Base-by-base conservation (phyloP, 1,140 invertebrate genomes). In the Papilio aristodemus region DNA sequence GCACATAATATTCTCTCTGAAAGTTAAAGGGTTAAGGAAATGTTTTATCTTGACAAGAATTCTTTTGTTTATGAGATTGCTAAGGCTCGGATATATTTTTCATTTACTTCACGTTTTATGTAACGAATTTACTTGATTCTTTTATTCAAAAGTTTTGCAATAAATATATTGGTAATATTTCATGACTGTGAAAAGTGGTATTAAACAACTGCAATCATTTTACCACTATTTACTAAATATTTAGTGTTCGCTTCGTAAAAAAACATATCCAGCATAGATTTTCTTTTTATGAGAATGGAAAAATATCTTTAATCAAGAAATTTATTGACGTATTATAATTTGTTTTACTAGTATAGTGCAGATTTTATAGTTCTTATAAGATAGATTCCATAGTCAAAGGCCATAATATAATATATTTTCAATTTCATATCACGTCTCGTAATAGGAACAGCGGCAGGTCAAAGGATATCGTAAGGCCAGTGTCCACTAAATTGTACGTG, bases 401-500 rank as follows among this genome's bases (percentile, higher is more conserved):
- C 22, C 10, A 22, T 19, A 11, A 54, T 9, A 54, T n/a, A 54
- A 22, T 54, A 32, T 32, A 22, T 67, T 13, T 22, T 57, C 63
- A n/a, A n/a, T 70, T 54, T 59, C 37, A 27, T 57, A 67, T 75
- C 78, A 80, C 76, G 78, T 80, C 67, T 69, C 68, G 46, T 41
- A 57, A 46, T 59, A 67, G 9, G 2, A 43, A 60, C 46, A 69
- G 71, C 66, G 69, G 57, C 73, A 78, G 79, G 79, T 79, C 72
- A 76, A 73, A 70, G 67, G 73, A 79, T 74, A 70, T 63, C 72
- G 66, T 75, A 72, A 69, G 70, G 60, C 71, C 64, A 46, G 43
- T 39, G 36, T 76, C 72, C 57, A 75, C 69, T 75, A 75, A 78
- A 81, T 75, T 75, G 78, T 77, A 73, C 74, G 67, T 46, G 71